Conservation (phyloP, 2,888 invertebrate species). For the Hesperia comma region DNA sequence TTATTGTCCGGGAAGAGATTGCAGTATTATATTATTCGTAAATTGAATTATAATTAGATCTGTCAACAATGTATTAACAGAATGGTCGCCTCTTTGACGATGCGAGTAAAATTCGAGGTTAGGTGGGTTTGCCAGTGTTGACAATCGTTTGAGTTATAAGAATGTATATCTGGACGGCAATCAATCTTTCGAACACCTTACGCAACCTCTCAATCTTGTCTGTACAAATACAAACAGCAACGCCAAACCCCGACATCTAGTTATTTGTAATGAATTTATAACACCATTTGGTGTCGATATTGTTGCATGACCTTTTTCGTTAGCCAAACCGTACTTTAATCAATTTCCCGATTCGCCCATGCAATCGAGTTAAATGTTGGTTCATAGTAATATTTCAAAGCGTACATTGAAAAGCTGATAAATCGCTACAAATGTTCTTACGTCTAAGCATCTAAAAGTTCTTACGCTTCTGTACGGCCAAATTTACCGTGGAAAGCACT, state of each 20-base stretch:
- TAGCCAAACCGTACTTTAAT: constrained; percentile 25
- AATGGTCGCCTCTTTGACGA: constrained; percentile 62
- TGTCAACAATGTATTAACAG: constrained; percentile 33
- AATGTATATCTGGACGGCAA: constrained; percentile 65
- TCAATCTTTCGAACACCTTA: constrained; percentile 66
- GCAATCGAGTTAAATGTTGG: constrained; percentile 7
- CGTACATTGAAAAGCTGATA: constrained; percentile 24
- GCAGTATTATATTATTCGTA: constrained; percentile 6
- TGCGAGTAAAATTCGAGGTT: constrained; percentile 49
- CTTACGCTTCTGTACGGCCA: constrained; percentile 41
- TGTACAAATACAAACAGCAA: constrained; percentile 28
- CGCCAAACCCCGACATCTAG: constrained; percentile 31
- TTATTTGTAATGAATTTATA: constrained; percentile 35
- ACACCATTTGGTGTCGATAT: constrained; percentile 29
- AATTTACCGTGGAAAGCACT: constrained; percentile 49
- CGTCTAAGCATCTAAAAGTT: constrained; percentile 22
- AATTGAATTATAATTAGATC: constrained; percentile 31
- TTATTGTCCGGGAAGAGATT: constrained; percentile 18
- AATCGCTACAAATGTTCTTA: constrained; percentile 24
- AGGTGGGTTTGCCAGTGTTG: constrained; percentile 59
- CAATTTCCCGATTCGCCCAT: constrained; percentile 26
- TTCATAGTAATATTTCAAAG: constrained; percentile 15
- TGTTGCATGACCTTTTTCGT: constrained; percentile 32
- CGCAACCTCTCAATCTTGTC: constrained; percentile 61
- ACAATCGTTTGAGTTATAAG: constrained; percentile 61